A percentile compares a stretch with the other conserved stretches of the same genome.
Evolutionary conservation across 1,140 invertebrate species (phyloP).

Genomic region (Dendrolimus punctatus): DNA sequence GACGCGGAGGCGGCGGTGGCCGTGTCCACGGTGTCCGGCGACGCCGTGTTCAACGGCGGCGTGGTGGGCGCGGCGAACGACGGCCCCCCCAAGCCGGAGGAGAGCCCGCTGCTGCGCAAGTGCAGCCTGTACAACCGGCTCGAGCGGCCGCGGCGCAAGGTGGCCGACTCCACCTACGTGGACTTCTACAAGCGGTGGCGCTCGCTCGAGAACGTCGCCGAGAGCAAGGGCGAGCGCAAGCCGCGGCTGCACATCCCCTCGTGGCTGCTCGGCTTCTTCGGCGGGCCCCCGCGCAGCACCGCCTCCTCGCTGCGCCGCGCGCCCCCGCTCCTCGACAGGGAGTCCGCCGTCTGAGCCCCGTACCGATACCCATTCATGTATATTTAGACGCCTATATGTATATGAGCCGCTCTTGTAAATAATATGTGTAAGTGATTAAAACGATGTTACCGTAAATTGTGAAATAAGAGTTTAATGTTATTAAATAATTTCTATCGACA

Average conservation of each 20-base stretch:
- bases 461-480: slow-evolving; percentile 72
- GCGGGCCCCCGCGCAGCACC: slow-evolving; percentile 76
- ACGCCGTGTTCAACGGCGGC: slow-evolving; percentile 61
- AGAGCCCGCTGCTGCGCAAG: slow-evolving; percentile 63
- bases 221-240: slow-evolving; percentile 65
- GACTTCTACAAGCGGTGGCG: slow-evolving; percentile 80
- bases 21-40: slow-evolving; percentile 51
- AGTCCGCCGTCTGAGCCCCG: slow-evolving; percentile 55
- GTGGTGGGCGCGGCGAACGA: slow-evolving; percentile 67
- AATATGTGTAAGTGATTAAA: slow-evolving; percentile 69
- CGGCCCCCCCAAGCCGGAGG: slow-evolving; percentile 57
- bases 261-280: slow-evolving; percentile 81
- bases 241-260: slow-evolving; percentile 74
- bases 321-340: slow-evolving; percentile 57
- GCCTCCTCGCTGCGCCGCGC: slow-evolving; percentile 77
- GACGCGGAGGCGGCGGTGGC: slow-evolving; percentile 47
- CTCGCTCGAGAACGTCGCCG: slow-evolving; percentile 80
- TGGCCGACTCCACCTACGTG: slow-evolving; percentile 63
- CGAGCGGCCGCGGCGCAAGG: slow-evolving; percentile 52
- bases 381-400: slow-evolving; percentile 32
- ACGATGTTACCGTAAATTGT: slow-evolving; percentile 71
- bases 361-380: neutral
- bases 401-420: slow-evolving; percentile 66
- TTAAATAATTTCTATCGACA: slow-evolving; percentile 70
- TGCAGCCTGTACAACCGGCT: slow-evolving; percentile 57